Conservation (phyloP, 2,113 vertebrate genomes). For the Ovibos moschatus region DNA sequence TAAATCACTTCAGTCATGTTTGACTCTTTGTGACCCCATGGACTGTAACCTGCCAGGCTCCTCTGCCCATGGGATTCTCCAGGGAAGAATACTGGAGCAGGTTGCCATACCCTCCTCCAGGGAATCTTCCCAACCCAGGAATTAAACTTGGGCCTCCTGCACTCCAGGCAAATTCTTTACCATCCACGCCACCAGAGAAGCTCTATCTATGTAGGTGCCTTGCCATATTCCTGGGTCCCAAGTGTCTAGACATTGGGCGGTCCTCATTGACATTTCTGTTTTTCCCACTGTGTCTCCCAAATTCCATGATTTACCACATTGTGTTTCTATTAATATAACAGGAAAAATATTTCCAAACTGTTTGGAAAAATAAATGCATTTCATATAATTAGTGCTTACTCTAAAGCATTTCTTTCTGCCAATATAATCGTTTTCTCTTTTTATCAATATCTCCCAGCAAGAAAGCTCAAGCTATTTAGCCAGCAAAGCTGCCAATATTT, state of each 20-base stretch:
- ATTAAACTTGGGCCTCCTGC: not conserved
- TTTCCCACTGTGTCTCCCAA: not conserved
- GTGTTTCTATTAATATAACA: not conserved
- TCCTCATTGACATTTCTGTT: not conserved
- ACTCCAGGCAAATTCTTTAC: not conserved
- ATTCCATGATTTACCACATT: not conserved
- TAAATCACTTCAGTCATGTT: not conserved
- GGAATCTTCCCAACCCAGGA: not conserved
- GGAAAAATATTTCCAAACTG: not conserved
- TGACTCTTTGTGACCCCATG: not conserved
- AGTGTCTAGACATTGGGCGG: not conserved
- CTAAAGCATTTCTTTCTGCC: not conserved
- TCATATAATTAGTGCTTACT: constrained; percentile 1
- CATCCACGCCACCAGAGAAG: fast-evolving
- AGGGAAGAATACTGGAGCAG: not conserved
- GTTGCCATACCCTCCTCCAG: not conserved
- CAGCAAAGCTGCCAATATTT: constrained; percentile 52
- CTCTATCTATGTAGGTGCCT: not conserved
- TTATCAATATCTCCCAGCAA: constrained; percentile 52
- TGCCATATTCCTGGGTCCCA: not conserved
- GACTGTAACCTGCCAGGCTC: not conserved
- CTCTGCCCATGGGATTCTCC: not conserved
- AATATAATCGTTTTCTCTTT: constrained; percentile 21
- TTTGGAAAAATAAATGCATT: not conserved
- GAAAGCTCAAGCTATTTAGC: constrained; percentile 38